Evolutionary conservation across 2,888 invertebrate genomes (phyloP), one percentile per base, ranked within the genome.

Genomic region (Mongoloraphidia duomilia): DNA sequence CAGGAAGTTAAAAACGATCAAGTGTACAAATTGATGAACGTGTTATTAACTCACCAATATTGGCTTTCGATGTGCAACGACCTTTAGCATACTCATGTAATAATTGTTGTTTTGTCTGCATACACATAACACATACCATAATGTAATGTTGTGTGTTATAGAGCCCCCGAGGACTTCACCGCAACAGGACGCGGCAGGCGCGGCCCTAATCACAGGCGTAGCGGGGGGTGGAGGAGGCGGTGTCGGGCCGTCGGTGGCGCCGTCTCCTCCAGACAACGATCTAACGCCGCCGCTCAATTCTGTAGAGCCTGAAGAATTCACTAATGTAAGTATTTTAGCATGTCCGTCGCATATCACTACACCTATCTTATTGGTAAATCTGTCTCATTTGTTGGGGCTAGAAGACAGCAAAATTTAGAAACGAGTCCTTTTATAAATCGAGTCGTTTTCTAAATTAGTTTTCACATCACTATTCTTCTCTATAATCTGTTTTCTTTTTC

Each of bases 111-210:
- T 37, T 44, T 36, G 26, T 26, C 26, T 26, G 26, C 26, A 26
- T 26, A 26, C 3, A 26, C 26, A 26, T 26, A 26, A 26, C 3
- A 26, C 26, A 26, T 26, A 26, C 26, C 26, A 26, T 6, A 26
- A 26, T 26, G 26, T 26, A 26, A 26, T 26, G 26, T 26, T 26
- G 26, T 26, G 26, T 61, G 58, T 69, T 68, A 49, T 73, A 84
- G 86, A 86, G 76, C 81, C 83, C 61, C 84, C 86, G 56, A 75
- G 81, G 66, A 82, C 82, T 55, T 84, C 84, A 53, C 80, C 83
- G 52, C 84, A 84, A 65, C 84, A 84, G 69, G 85, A 85, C 68
- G 78, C 76, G 62, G 61, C 67, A 69, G 67, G 64, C 68, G 69
- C 63, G 59, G 44, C 58, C 63, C 46, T 58, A 26, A 26, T 26